Evolutionary conservation across 2,113 vertebrate genomes (phyloP).

Genomic region (Chrysochloris asiatica): DNA sequence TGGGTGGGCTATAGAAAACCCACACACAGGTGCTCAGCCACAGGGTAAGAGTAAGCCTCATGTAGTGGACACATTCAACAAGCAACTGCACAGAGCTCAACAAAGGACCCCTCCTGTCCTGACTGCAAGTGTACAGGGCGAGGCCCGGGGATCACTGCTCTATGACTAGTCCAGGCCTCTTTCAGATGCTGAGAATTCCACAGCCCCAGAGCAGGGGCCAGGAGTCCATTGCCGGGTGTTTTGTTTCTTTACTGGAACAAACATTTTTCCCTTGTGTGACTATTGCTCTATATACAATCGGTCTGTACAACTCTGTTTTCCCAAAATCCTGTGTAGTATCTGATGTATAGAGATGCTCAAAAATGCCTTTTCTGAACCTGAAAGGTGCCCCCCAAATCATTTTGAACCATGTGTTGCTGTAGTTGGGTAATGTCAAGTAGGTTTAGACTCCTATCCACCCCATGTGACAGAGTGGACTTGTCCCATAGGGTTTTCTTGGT

Average conservation of each 20-base stretch:
- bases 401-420: neutral
- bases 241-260: neutral
- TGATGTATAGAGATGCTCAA: neutral
- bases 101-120: neutral
- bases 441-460: neutral
- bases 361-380: neutral
- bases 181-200: neutral
- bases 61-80: neutral
- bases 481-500: neutral
- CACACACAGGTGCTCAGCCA: neutral
- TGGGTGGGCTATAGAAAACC: neutral
- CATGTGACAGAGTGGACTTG: neutral
- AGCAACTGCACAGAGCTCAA: neutral
- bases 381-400: neutral
- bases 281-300: too few species aligned
- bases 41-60: neutral
- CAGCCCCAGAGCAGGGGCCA: neutral
- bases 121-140: neutral
- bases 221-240: neutral
- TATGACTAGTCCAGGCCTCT: neutral
- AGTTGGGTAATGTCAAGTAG: neutral
- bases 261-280: neutral
- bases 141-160: neutral
- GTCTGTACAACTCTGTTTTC: neutral
- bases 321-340: neutral